These are phyloP conservation scores for Neopipo cinnamomea DNA, from an alignment of 2,113 vertebrate genomes.

Conservation along the genomic window DNA sequence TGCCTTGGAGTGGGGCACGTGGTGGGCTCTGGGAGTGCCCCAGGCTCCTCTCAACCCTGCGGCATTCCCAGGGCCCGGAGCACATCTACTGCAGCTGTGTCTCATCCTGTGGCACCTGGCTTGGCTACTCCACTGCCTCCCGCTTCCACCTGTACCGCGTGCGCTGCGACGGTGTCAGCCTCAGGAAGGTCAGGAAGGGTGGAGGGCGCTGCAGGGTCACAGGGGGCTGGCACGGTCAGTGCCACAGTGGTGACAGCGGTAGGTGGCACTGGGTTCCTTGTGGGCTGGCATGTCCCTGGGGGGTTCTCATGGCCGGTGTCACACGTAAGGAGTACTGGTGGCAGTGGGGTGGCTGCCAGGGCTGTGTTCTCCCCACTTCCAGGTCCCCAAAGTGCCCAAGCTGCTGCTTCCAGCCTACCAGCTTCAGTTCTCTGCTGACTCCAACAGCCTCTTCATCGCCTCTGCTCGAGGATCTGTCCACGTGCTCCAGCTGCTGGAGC, in stretches of 20 bases:
- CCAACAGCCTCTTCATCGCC: slow-evolving; percentile 81
- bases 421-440: slow-evolving; percentile 88
- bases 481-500: slow-evolving; percentile 72
- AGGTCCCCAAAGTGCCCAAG: slow-evolving; percentile 84
- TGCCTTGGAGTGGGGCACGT: rapidly evolving
- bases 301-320: background rate
- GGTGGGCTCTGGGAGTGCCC: background rate
- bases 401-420: slow-evolving; percentile 77
- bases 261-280: background rate
- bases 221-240: background rate
- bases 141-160: slow-evolving; percentile 83
- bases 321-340: too few species aligned
- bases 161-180: slow-evolving; percentile 66
- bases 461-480: slow-evolving; percentile 77
- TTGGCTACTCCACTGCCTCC: slow-evolving; percentile 82
- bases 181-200: slow-evolving; percentile 79
- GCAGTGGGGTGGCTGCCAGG: background rate
- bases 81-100: slow-evolving; percentile 88
- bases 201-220: background rate
- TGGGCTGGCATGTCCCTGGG: background rate
- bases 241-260: background rate
- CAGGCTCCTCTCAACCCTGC: rapidly evolving
- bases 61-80: slow-evolving; percentile 79
- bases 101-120: slow-evolving; percentile 90
- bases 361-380: background rate